Percentiles rank a stretch among this genome's conserved stretches.
Conservation (phyloP, 2,797 vertebrate genomes). For the Pseudomugil gertrudae region DNA sequence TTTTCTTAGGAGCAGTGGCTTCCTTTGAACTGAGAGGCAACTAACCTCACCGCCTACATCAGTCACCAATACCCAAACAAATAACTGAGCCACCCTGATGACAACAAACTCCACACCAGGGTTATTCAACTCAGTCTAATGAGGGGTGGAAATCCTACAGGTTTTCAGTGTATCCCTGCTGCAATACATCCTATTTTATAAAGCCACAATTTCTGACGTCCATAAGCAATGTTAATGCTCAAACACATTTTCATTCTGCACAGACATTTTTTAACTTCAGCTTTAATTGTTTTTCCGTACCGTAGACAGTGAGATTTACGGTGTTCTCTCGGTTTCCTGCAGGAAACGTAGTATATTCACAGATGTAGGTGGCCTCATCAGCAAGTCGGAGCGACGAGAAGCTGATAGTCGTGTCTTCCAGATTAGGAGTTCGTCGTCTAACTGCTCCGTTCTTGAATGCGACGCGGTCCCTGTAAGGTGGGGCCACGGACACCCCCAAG, state of each 20-base stretch:
- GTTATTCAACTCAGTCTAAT: too few relatives aligned
- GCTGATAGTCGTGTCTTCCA: conserved; percentile 92
- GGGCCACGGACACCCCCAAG: conserved; percentile 92
- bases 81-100: not conserved
- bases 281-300: conserved; percentile 74
- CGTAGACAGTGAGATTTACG: conserved; percentile 93
- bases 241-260: not conserved
- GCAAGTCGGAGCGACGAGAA: conserved; percentile 88
- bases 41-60: not conserved
- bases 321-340: conserved; percentile 93
- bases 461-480: conserved; percentile 89
- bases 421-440: conserved; percentile 86
- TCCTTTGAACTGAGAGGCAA: too few relatives aligned
- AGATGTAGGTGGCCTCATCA: conserved; percentile 95
- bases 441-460: conserved; percentile 88
- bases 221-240: not conserved
- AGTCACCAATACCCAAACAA: not conserved
- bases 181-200: not conserved
- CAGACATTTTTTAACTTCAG: too few relatives aligned
- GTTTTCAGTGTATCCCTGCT: too few relatives aligned
- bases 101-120: not conserved
- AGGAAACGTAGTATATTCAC: conserved; percentile 97
- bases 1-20: too few relatives aligned
- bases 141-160: too few relatives aligned
- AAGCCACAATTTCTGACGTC: not conserved